phyloP scores from a whole-genome alignment of 2,113 vertebrate genomes.

The Synchiropus splendidus region DNA sequence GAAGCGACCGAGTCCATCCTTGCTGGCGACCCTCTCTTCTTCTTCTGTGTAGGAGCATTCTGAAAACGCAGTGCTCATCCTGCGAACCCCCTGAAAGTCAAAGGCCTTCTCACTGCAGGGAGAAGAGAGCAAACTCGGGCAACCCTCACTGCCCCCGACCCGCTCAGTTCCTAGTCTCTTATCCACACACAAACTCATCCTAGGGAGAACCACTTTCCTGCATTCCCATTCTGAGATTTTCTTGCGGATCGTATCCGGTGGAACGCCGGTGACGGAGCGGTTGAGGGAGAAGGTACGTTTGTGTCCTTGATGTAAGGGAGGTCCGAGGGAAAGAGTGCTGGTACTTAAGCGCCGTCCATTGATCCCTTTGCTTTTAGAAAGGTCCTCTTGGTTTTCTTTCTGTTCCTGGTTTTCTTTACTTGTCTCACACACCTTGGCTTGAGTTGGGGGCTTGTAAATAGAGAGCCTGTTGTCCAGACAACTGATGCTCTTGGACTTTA shows the following conservation, averaged over 20 bases:
- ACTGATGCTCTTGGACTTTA: conserved; percentile 77
- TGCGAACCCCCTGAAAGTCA: conserved; percentile 86
- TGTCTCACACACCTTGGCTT: conserved; percentile 58
- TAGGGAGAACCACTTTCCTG: conserved; percentile 74
- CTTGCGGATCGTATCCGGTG: conserved; percentile 77
- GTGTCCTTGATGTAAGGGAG: conserved; percentile 62
- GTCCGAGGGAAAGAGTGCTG: conserved; percentile 75
- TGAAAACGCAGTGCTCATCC: conserved; percentile 92
- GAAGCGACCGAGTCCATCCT: conserved; percentile 72
- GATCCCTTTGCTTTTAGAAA: conserved; percentile 60
- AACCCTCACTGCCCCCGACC: conserved; percentile 78
- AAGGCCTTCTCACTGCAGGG: conserved; percentile 90
- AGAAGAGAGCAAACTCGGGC: conserved; percentile 81
- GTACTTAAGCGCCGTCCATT: conserved; percentile 63
- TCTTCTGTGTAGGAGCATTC: conserved; percentile 93
- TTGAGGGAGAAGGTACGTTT: conserved; percentile 71
- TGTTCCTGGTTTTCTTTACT: conserved; percentile 32
- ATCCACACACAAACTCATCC: conserved; percentile 77
- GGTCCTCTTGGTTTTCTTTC: conserved; percentile 41
- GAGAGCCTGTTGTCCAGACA: conserved; percentile 82
- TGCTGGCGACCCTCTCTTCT: conserved; percentile 77
- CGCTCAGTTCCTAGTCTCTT: conserved; percentile 74
- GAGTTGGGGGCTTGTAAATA: conserved; percentile 63
- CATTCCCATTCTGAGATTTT: conserved; percentile 98
- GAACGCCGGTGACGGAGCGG: conserved; percentile 62